Conservation (phyloP, 92 coral and sea anemone species). For the Paramuricea clavata region DNA sequence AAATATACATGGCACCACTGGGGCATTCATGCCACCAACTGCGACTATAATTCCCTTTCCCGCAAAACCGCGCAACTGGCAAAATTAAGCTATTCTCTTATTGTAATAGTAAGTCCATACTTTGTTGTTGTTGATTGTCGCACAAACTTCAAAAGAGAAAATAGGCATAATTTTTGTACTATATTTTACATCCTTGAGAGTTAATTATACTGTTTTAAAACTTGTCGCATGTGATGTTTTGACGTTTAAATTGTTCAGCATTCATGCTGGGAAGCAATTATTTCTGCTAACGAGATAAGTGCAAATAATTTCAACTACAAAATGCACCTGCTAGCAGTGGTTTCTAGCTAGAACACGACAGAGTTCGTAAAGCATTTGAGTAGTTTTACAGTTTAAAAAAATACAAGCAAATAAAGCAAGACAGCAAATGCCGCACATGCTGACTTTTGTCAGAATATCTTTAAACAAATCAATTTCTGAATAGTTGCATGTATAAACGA, state of each 20-base stretch:
- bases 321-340: no score
- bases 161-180: no score
- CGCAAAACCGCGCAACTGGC: no score
- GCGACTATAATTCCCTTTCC: neutral
- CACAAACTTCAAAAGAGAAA: no score
- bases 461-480: neutral
- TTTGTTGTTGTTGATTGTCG: neutral
- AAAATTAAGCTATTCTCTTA: neutral
- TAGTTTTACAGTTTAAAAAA: neutral
- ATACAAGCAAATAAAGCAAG: neutral
- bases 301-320: neutral
- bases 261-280: conserved; percentile 11
- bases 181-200: neutral
- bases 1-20: no score
- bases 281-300: neutral
- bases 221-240: neutral
- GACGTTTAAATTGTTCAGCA: neutral
- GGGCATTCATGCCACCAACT: no score
- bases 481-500: no score
- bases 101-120: neutral
- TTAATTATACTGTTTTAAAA: neutral
- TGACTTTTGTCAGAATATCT: neutral
- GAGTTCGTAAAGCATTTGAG: neutral
- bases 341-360: neutral
- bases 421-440: neutral